Percentiles rank a stretch among this genome's conserved stretches.
Conservation (phyloP, 2,888 invertebrate species). For the Tachina lurida region DNA sequence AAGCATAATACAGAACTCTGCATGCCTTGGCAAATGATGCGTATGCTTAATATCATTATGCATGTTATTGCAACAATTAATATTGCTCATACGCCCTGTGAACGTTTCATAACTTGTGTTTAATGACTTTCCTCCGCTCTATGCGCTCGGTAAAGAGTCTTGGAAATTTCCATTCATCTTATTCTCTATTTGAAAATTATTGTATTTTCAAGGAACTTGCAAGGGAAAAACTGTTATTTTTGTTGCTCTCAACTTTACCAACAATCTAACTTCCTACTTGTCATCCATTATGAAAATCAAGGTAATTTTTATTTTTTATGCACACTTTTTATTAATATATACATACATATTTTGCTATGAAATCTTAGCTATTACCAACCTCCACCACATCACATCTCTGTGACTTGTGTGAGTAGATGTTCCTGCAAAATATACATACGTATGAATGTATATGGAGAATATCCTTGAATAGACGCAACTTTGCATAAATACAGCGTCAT, state of each 20-base stretch:
- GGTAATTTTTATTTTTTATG: constrained; percentile 42
- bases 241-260: constrained; percentile 18
- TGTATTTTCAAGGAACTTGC: constrained; percentile 18
- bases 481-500: constrained; percentile 29
- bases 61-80: constrained; percentile 31
- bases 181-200: constrained; percentile 14
- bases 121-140: neutral
- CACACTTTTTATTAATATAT: constrained; percentile 7
- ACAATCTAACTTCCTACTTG: constrained; percentile 20
- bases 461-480: neutral
- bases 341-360: constrained; percentile 20
- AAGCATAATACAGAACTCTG: no score
- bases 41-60: constrained; percentile 44
- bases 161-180: constrained; percentile 20
- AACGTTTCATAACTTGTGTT: no score
- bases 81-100: constrained; percentile 37
- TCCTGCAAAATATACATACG: constrained; percentile 16
- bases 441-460: constrained; percentile 8
- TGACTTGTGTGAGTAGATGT: constrained; percentile 18
- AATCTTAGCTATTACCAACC: constrained; percentile 24
- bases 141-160: neutral
- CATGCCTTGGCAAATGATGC: no score
- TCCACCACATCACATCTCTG: neutral
- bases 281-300: constrained; percentile 49
- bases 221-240: neutral